Conservation (phyloP, 2,113 vertebrate species). For the Hemiprocne comata region DNA sequence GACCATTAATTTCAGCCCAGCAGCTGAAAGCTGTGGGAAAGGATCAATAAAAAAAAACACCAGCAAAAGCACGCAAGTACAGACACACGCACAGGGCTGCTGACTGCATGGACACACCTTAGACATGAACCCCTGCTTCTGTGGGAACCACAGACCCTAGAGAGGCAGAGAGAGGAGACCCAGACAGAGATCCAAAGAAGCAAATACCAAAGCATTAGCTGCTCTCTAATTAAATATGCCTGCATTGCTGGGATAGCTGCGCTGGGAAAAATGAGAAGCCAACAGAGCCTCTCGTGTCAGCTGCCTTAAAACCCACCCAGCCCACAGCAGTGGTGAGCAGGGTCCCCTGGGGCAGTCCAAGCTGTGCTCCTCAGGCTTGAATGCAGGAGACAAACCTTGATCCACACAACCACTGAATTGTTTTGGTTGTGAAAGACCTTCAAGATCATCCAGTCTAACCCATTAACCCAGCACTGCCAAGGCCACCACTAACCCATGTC, state of each 20-base stretch:
- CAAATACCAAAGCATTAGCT: background rate
- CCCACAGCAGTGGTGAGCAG: background rate
- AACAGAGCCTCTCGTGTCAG: background rate
- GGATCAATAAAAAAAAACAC: background rate
- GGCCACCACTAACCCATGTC: no score
- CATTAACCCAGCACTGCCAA: no score
- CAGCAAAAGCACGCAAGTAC: rapidly evolving
- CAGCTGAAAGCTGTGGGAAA: background rate
- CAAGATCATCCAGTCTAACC: no score
- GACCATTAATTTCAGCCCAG: background rate
- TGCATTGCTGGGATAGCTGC: background rate
- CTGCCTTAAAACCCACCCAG: background rate
- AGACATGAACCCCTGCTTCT: background rate
- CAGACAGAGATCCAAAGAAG: background rate
- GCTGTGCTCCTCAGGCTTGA: background rate
- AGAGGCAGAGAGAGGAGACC: background rate
- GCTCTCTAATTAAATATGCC: background rate
- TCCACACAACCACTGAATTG: no score
- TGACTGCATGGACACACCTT: rapidly evolving
- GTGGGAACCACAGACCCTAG: background rate
- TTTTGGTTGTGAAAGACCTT: no score
- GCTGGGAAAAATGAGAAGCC: background rate
- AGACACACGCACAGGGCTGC: background rate
- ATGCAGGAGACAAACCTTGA: background rate
- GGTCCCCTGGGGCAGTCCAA: rapidly evolving